A percentile compares a stretch with the other conserved stretches of the same genome.
These are phyloP conservation scores for Idaea dimidiata DNA, from an alignment of 2,888 invertebrate genomes.

Conservation along the genomic window DNA sequence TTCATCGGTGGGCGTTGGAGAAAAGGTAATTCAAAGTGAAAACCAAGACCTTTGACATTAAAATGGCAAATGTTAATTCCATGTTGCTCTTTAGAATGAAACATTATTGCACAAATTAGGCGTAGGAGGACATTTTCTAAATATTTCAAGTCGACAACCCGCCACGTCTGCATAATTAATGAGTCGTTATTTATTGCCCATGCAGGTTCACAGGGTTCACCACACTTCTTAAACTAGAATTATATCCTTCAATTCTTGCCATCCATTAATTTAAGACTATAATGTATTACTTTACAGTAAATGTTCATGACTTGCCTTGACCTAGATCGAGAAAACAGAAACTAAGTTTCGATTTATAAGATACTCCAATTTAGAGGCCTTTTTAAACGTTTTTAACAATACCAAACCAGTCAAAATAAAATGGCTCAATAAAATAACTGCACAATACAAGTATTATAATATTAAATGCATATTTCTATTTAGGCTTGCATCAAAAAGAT, in stretches of 20 bases:
- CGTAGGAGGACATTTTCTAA: constrained; percentile 57
- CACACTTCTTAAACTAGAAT: constrained; percentile 16
- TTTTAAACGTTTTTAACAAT: not conserved
- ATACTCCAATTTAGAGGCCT: not conserved
- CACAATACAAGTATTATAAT: not conserved
- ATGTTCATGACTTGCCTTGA: not conserved
- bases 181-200: constrained; percentile 47
- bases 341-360: no score
- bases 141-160: constrained; percentile 49
- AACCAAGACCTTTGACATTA: constrained; percentile 33
- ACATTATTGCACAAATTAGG: constrained; percentile 50
- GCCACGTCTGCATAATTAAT: constrained; percentile 52
- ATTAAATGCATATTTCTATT: constrained; percentile 12
- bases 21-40: constrained; percentile 20
- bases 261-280: not conserved
- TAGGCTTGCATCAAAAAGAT: constrained; percentile 7
- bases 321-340: not conserved
- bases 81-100: constrained; percentile 34
- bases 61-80: constrained; percentile 45
- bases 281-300: not conserved
- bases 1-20: not conserved
- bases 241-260: not conserved
- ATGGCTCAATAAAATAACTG: not conserved
- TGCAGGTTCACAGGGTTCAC: constrained; percentile 21
- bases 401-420: not conserved